Base-by-base conservation (phyloP, 2,113 vertebrate genomes). In the Silurus asotus region DNA sequence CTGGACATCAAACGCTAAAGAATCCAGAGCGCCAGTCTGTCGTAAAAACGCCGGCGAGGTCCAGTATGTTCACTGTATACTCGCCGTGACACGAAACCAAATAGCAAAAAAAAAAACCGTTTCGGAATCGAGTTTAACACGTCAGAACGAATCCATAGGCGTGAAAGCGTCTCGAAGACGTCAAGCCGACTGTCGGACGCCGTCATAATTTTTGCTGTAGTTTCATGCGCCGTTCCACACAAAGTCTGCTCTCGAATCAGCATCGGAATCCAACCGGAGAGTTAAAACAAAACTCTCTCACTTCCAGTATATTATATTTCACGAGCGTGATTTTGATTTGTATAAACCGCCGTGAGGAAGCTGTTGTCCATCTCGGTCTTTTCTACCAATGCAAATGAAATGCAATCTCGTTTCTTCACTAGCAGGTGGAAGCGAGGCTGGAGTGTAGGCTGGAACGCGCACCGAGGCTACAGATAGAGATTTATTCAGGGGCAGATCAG, bases 401-500 rank as follows among this genome's bases (percentile, higher is more conserved):
- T 28, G 74, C 14, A 37, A 6, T 15, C 25, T 5, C 11, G 48
- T 55, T 85, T 15, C 45, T 58, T 65, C 61, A 65, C 48, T 25
- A 65, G 59, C 55, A 65, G 77, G 8, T 59, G 77, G 77, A 79
- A 17, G 56, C 25, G 17, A 79, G 77, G 56, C 56, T 67, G 61
- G 14, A 70, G 62, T 62, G 61, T 81, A 84, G 83, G 15, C n/a
- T 86, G 75, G 45, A 86, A 69, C 13, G n/a, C 9, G 20, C 81
- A 72, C 61, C 37, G 15, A 53, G 48, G 78, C 49, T 85, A 10
- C 70, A 78, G 45, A 80, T 83, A 83, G 64, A 74, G 56, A 83
- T 86, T 81, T 70, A 86, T 83, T 83, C 53, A 69, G 0, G 56
- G 65, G 61, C 79, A 61, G 62, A 86, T 88, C 72, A 78, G 69